phyloP scores from a whole-genome alignment of 2,888 invertebrate genomes.

The Leptogaster cylindrica region DNA sequence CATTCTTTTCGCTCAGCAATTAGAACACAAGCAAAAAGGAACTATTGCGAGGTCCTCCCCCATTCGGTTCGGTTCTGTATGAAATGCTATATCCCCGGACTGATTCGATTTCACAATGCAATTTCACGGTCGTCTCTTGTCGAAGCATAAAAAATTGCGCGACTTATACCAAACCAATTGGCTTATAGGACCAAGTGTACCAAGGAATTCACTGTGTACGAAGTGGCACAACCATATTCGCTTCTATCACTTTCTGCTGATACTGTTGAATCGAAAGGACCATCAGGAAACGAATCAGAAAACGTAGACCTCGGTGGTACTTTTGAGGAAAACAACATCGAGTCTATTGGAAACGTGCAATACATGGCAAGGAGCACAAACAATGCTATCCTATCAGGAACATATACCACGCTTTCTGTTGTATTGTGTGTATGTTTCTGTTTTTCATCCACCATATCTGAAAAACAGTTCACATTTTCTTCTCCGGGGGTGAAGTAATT shows the following conservation, averaged over 20 bases:
- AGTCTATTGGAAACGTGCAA: conserved; percentile 13
- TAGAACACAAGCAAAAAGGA: conserved; percentile 31
- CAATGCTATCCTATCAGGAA: conserved; percentile 20
- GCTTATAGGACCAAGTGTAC: conserved; percentile 17
- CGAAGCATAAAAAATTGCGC: conserved; percentile 39
- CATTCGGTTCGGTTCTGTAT: neutral
- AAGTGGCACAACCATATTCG: conserved; percentile 1
- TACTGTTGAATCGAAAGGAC: neutral
- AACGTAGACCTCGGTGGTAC: neutral
- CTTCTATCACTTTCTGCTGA: conserved; percentile 16
- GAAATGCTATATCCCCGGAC: conserved; percentile 22
- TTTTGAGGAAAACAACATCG: neutral
- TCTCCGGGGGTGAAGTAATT: conserved; percentile 27
- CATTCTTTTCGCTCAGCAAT: conserved; percentile 12
- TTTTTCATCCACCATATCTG: no score
- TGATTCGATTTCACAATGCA: conserved; percentile 41
- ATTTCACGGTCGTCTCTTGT: conserved; percentile 41
- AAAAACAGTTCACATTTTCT: conserved; percentile 33
- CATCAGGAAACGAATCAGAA: conserved; percentile 21
- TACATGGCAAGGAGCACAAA: conserved; percentile 29
- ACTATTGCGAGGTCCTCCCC: neutral
- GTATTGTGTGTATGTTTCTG: no score
- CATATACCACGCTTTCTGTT: conserved; percentile 20
- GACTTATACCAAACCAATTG: conserved; percentile 20
- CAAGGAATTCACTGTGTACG: conserved; percentile 17